Evolutionary conservation across 2,113 vertebrate genomes (phyloP), one percentile per base, ranked within the genome.

Genomic region (Laticauda colubrina): DNA sequence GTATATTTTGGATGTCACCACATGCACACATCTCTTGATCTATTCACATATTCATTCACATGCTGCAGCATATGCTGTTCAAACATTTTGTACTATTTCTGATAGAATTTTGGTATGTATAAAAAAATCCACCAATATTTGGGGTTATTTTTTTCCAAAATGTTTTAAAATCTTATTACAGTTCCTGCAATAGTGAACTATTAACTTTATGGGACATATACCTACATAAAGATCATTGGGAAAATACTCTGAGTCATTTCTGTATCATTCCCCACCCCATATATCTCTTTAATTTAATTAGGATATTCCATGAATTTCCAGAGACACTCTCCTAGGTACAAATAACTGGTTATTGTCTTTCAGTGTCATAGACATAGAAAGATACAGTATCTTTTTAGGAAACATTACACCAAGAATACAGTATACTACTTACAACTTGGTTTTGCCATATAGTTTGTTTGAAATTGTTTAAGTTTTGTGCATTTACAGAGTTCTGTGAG

Each of bases 201-300:
- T 92, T 94, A 89, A 93, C 95, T 94, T 87, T 96, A 86, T 95
- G 94, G 95, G 92, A 91, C 93, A 85, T n/a, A 93, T 34, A 39
- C 9, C 14, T 89, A 53, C 64, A 85, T 90, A 92, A 64, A 57
- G 93, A 53, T 94, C 95, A 92, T 92, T 96, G 94, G 94, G 93
- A 95, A 96, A 96, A 94, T 0, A 56, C 92, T 95, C 75, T 96
- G 96, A 96, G 21, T 81, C 53, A 81, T 94, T 94, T 95, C 94
- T 94, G 93, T 69, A 69, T 43, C 96, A 94, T 95, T 95, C 96
- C 95, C 93, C 89, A 91, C 95, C 95, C 95, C 95, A 56, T 11
- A 12, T 95, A 8, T 94, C 24, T 93, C 91, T 21, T 85, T 95
- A 94, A 93, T 94, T 92, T 89, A 95, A 95, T 94, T 95, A 94